A percentile compares a stretch with the other conserved stretches of the same genome.
Conservation (phyloP, 2,888 invertebrate species). For the Spicauda simplicius region DNA sequence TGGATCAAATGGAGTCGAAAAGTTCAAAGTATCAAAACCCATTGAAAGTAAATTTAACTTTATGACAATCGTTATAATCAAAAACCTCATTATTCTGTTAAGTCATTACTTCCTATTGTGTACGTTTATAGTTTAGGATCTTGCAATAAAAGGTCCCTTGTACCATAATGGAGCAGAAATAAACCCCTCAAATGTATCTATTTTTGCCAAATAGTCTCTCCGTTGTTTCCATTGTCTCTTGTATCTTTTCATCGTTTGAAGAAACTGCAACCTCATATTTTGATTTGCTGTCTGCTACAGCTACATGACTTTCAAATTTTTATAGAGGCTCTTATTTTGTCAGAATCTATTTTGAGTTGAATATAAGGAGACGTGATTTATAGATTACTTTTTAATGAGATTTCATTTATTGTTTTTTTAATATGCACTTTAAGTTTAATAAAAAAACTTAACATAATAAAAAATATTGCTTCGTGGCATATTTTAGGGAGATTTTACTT, state of each 20-base stretch:
- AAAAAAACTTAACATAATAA: too few relatives aligned
- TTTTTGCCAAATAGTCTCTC: constrained; percentile 18
- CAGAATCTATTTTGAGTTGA: background rate
- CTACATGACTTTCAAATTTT: constrained; percentile 25
- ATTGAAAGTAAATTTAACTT: constrained; percentile 10
- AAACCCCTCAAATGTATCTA: constrained; percentile 23
- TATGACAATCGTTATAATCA: constrained; percentile 21
- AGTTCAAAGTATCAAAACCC: background rate
- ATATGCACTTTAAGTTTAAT: too few relatives aligned
- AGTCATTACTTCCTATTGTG: constrained; percentile 54
- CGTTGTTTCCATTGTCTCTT: constrained; percentile 22
- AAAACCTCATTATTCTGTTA: constrained; percentile 28
- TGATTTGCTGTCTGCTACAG: constrained; percentile 29
- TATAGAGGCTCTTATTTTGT: background rate
- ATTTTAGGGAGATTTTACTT: too few relatives aligned
- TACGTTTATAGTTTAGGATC: constrained; percentile 17
- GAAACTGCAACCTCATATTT: constrained; percentile 20
- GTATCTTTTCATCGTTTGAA: constrained; percentile 11
- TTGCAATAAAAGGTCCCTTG: constrained; percentile 29
- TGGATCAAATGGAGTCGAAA: background rate
- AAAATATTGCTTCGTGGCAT: too few relatives aligned
- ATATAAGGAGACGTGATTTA: background rate
- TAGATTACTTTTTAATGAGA: background rate
- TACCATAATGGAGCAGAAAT: constrained; percentile 25
- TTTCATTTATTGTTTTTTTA: too few relatives aligned